Conservation (phyloP, 2,888 invertebrate genomes). For the Sepioteuthis lessoniana region DNA sequence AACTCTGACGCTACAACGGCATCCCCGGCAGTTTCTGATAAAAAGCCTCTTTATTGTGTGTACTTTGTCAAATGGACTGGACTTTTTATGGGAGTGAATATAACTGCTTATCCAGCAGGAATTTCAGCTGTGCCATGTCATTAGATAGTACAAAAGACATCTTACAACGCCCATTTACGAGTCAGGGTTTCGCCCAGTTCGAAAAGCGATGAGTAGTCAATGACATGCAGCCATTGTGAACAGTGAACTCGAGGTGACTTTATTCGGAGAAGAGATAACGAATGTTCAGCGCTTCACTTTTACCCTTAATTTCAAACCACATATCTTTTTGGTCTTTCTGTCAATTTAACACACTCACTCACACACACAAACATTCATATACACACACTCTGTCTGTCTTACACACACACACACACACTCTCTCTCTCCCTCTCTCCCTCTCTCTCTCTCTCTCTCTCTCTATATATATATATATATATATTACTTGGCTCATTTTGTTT, state of each 20-base stretch:
- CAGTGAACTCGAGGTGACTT: neutral
- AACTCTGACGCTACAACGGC: neutral
- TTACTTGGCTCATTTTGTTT: no score
- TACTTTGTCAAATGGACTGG: conserved; percentile 16
- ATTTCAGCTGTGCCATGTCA: neutral
- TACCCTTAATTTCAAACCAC: neutral
- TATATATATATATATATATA: no score
- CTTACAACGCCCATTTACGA: neutral
- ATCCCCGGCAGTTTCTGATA: neutral
- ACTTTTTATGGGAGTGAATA: conserved; percentile 1
- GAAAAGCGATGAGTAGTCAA: neutral
- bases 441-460: no score
- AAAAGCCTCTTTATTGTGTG: conserved; percentile 33
- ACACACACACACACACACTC: no score
- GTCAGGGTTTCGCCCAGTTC: neutral
- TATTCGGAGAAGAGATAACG: no score
- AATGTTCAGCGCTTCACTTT: no score
- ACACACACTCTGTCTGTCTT: no score
- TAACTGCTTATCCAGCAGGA: conserved; percentile 16
- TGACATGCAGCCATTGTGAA: neutral
- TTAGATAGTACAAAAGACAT: neutral
- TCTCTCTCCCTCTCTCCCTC: no score
- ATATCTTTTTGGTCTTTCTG: no score
- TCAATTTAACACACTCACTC: no score
- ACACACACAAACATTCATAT: no score